Conservation (phyloP, 2,113 vertebrate genomes). For the Hylia prasina region DNA sequence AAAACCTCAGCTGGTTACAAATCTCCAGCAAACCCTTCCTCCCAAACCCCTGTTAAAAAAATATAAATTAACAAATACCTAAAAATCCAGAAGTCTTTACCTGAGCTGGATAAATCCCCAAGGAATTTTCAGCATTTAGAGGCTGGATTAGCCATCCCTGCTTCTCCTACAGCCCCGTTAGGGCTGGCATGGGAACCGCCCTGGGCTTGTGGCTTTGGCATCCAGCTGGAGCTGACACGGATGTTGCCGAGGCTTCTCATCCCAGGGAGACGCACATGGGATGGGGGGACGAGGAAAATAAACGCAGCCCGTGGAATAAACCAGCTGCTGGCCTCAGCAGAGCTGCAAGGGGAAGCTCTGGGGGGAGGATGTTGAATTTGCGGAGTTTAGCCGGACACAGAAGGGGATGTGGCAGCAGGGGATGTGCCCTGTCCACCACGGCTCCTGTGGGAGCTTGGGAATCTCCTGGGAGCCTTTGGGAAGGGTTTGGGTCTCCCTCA, state of each 20-base stretch:
- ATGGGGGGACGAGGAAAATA: not conserved
- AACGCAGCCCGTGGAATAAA: not conserved
- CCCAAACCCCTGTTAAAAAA: not conserved
- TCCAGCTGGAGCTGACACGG: not conserved
- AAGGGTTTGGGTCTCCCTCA: not conserved
- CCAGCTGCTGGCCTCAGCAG: not conserved
- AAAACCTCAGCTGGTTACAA: not conserved
- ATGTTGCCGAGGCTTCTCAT: not conserved
- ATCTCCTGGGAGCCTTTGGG: not conserved
- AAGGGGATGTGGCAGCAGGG: not conserved
- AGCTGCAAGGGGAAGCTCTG: not conserved
- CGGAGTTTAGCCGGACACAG: not conserved
- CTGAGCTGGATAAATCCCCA: not conserved
- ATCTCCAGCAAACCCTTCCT: not conserved
- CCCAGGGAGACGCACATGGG: accelerated
- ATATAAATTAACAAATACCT: accelerated
- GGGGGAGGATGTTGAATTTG: not conserved
- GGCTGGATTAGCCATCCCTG: not conserved
- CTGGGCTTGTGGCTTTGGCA: not conserved
- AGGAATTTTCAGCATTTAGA: not conserved
- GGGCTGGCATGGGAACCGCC: not conserved
- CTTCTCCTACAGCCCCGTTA: not conserved
- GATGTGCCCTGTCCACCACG: accelerated
- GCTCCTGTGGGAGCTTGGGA: not conserved
- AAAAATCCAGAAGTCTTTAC: not conserved